A percentile compares a stretch with the other conserved stretches of the same genome.
phyloP scores from a whole-genome alignment of 2,113 vertebrate genomes.

The Pteropus alecto region DNA sequence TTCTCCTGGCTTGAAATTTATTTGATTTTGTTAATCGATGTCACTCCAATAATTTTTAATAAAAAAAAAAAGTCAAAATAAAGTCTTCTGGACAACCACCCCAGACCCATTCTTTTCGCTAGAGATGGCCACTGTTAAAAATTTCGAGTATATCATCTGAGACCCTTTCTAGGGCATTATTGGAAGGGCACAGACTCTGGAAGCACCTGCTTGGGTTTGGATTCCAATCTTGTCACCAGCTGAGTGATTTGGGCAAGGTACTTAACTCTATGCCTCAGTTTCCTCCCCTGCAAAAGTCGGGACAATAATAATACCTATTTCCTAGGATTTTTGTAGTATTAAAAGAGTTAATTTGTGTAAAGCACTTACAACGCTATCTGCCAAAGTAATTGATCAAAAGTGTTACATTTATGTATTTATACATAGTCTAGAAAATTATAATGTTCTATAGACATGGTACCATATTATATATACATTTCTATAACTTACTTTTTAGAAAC shows the following conservation, averaged over 20 bases:
- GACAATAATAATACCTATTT: neutral
- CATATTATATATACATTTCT: neutral
- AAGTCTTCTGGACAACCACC: too few species aligned
- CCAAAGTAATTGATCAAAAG: neutral
- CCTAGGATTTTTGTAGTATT: neutral
- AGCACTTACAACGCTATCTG: neutral
- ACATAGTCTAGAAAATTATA: neutral
- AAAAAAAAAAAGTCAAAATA: too few species aligned
- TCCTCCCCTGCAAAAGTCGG: neutral
- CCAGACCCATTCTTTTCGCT: neutral
- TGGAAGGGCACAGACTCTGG: neutral
- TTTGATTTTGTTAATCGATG: too few species aligned
- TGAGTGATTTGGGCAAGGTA: neutral
- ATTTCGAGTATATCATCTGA: neutral
- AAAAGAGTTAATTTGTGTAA: neutral
- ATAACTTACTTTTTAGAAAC: neutral
- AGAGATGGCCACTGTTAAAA: neutral
- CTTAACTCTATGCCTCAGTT: neutral
- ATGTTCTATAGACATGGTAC: neutral
- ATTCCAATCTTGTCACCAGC: neutral
- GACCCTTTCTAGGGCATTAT: too few species aligned
- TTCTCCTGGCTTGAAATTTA: neutral
- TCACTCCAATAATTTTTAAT: too few species aligned
- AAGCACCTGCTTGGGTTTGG: neutral
- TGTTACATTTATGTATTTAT: neutral